Evolutionary conservation across 2,113 vertebrate species (phyloP), one percentile per base, ranked within the genome.

Genomic region (Delphinus delphis): DNA sequence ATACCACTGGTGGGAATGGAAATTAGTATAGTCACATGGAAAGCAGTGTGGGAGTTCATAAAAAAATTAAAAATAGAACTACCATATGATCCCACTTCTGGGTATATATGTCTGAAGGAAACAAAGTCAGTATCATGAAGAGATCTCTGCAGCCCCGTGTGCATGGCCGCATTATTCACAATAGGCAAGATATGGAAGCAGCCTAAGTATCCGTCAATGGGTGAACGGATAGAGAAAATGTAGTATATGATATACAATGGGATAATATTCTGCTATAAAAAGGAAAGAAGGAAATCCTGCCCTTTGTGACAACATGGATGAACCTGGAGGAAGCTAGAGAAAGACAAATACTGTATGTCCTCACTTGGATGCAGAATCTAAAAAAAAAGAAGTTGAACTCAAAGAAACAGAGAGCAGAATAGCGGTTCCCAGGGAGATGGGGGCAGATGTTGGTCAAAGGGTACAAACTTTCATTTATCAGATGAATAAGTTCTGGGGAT

Each of bases 1-100:
- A 0, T 8, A 9, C 20, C 6, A 14, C 0, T 9, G 65, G 74
- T 38, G 65, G 26, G 92, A 41, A 15, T 0, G 25, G 14, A 17
- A n/a, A 21, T 12, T 14, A 62, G 31, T 15, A 23, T 3, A 17
- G 74, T 38, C 50, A 9, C 1, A 2, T 0, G 41, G 63, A n/a
- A 7, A 82, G 63, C 55, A 31, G 73, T 28, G 25, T 2, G 31
- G 26, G 58, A 41, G 73, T 38, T 20, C 38, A 14, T 62, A 17
- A 23, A 21, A 41, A 67, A 41, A 38, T 9, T 20, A 25, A n/a
- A 71, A 33, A 41, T 0, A 26, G 65, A 63, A 62, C 26, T 11
- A 25, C 41, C 18, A 53, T 2, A 13, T 11, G 14, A 10, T 18
- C 65, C 41, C 41, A 7, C 84, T 25, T 41, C 63, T 33, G 18